Evolutionary conservation across 1,140 invertebrate genomes (phyloP).

Genomic region (Pachypeltis micranthus): DNA sequence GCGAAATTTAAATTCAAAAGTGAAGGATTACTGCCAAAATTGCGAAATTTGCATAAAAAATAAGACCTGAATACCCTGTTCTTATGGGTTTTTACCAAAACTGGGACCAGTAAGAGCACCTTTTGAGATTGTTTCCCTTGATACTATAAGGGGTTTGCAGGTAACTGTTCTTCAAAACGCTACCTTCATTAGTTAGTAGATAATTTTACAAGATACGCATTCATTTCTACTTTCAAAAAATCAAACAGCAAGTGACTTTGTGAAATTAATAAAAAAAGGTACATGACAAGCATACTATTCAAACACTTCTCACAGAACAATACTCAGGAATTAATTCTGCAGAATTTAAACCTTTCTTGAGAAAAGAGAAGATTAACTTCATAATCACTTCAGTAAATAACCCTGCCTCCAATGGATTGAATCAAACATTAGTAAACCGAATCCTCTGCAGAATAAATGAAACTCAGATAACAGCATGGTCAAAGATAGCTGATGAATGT

Average conservation of each 20-base stretch:
- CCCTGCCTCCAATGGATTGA: constrained; percentile 21
- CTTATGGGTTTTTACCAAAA: constrained; percentile 25
- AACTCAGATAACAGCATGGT: constrained; percentile 11
- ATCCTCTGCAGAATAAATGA: constrained; percentile 16
- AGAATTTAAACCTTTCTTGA: constrained; percentile 25
- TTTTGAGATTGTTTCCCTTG: too few species aligned
- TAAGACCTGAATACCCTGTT: constrained; percentile 18
- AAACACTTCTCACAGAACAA: constrained; percentile 32
- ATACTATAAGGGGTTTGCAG: constrained; percentile 28
- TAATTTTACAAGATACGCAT: too few species aligned
- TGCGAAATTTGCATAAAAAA: too few species aligned
- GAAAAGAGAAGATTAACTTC: constrained; percentile 13
- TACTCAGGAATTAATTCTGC: constrained; percentile 32
- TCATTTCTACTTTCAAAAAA: constrained; percentile 31
- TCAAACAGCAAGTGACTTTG: constrained; percentile 31
- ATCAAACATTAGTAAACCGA: constrained; percentile 20
- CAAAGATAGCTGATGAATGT: constrained; percentile 13
- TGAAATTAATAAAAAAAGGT: constrained; percentile 31
- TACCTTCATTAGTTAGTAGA: constrained; percentile 21
- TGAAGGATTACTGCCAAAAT: too few species aligned
- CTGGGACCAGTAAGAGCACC: too few species aligned
- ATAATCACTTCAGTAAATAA: too few species aligned
- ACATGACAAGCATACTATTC: too few species aligned
- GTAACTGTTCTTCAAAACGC: constrained; percentile 28
- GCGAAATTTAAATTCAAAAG: too few species aligned